Evolutionary conservation across 37 sponge, comb jelly and placozoan genomes (phyloP).

Genomic region (Aphrocallistes beatrix): DNA sequence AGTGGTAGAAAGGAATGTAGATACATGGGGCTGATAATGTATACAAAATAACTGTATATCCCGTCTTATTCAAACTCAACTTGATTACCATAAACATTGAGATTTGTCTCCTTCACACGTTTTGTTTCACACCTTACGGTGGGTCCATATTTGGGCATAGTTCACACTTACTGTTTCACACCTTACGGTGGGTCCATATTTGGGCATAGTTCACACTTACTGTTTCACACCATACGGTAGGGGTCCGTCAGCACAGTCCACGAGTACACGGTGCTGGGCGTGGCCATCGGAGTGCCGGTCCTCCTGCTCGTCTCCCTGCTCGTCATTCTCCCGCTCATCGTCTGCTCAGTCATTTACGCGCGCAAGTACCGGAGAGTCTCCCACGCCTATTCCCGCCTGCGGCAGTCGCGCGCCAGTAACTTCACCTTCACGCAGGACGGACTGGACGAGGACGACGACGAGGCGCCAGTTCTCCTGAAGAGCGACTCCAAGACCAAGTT

Average conservation of each 20-base stretch:
- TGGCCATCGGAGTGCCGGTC: background rate
- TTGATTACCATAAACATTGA: no score
- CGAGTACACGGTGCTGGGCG: background rate
- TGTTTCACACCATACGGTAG: background rate
- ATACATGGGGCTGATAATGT: background rate
- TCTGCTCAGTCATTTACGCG: background rate
- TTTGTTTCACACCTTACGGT: no score
- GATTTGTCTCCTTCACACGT: no score
- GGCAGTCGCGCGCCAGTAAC: conserved; percentile 14
- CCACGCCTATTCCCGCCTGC: background rate
- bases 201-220: no score
- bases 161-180: no score
- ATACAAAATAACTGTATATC: background rate
- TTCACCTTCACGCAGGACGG: conserved; percentile 10
- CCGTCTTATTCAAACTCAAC: no score
- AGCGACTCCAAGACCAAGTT: background rate
- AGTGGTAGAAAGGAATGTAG: background rate
- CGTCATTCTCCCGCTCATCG: background rate
- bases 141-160: no score
- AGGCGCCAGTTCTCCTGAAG: background rate
- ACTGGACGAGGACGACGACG: background rate
- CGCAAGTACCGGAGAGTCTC: background rate
- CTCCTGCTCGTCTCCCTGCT: background rate
- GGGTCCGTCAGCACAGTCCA: background rate
- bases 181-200: no score